phyloP scores from a whole-genome alignment of 2,888 invertebrate species.

The Tetragnatha montana region DNA sequence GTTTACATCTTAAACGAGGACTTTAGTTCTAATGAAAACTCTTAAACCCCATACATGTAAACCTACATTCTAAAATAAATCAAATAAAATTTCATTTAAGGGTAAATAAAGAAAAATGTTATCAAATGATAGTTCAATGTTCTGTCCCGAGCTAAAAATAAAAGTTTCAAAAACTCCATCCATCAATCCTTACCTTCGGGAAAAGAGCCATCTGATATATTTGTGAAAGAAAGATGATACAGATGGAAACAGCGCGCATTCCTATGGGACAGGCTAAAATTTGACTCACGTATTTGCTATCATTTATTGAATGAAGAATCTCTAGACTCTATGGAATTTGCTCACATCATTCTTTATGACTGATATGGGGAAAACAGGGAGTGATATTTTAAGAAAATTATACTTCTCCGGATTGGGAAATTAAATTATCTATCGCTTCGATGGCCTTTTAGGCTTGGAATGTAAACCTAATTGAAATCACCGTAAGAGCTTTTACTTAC shows the following conservation, averaged over 20 bases:
- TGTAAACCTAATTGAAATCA: no score
- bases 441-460: no score
- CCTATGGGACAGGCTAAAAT: not conserved
- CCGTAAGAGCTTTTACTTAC: no score
- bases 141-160: not conserved
- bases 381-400: no score
- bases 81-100: not conserved
- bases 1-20: no score
- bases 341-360: not conserved
- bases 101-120: not conserved
- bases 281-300: not conserved
- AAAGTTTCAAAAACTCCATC: not conserved
- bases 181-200: not conserved
- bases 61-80: not conserved
- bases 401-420: no score
- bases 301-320: not conserved
- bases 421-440: no score
- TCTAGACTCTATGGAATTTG: not conserved
- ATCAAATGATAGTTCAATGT: not conserved
- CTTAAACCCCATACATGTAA: no score
- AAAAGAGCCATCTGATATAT: not conserved
- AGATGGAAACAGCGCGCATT: not conserved
- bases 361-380: no score
- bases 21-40: no score
- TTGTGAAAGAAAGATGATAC: not conserved